A percentile compares a stretch with the other conserved stretches of the same genome.
phyloP scores from a whole-genome alignment of 2,888 invertebrate genomes.

The Pollenia amentaria region DNA sequence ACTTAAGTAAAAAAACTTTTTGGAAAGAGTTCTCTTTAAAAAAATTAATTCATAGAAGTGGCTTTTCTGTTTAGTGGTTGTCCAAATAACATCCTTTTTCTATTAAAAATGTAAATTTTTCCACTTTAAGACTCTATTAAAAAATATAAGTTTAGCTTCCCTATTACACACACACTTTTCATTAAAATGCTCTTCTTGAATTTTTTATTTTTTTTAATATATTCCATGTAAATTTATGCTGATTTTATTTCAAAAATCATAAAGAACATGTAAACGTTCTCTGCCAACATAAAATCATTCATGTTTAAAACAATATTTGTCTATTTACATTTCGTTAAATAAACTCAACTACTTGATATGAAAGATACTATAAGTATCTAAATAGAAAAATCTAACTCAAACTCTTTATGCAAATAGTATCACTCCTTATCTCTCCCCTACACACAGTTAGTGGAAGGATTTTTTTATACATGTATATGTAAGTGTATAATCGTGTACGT shows the following conservation, averaged over 20 bases:
- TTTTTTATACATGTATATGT: no score
- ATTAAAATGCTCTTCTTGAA: neutral
- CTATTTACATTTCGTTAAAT: slow-evolving; percentile 63
- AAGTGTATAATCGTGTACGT: neutral
- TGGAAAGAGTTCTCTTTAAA: no score
- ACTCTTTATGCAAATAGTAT: slow-evolving; percentile 13
- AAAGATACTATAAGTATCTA: neutral
- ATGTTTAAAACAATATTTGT: slow-evolving; percentile 64
- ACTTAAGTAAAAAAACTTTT: no score
- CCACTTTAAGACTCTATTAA: no score
- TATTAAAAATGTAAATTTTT: no score
- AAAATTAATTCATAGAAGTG: no score
- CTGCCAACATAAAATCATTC: slow-evolving; percentile 52
- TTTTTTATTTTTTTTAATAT: no score
- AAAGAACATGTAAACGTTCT: slow-evolving; percentile 17
- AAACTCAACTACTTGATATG: slow-evolving; percentile 22
- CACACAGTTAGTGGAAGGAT: no score
- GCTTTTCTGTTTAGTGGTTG: no score
- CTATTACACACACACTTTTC: neutral
- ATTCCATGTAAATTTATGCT: slow-evolving; percentile 44
- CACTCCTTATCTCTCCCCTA: neutral
- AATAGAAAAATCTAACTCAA: slow-evolving; percentile 9
- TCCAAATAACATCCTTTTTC: no score
- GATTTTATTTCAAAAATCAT: slow-evolving; percentile 28
- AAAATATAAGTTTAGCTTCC: no score